Evolutionary conservation across 1,140 invertebrate species (phyloP), one percentile per base, ranked within the genome.

Genomic region (Choristoneura fumiferana): DNA sequence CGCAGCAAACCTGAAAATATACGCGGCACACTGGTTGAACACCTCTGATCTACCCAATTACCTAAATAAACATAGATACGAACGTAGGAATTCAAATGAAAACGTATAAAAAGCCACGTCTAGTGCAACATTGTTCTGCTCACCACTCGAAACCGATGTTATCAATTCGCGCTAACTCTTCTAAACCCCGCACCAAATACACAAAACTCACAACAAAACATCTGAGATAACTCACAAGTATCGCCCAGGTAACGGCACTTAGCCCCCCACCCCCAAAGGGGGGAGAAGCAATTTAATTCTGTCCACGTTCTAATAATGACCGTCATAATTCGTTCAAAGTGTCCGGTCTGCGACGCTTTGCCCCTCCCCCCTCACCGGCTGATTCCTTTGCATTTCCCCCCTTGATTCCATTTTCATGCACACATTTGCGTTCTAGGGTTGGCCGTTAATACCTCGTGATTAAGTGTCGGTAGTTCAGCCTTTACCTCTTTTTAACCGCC

Each of bases 271-370:
- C 12, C 12, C 13, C 8, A 8, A 4, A 53, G 43, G 9, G 59
- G 56, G 65, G 70, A 82, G 84, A 79, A 84, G 85, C 89, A 89
- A 90, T 90, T 89, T 90, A 89, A 90, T 90, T 90, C 87, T 88
- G 87, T 89, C 87, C 87, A 90, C 87, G 89, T 89, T 88, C 87
- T 90, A 89, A 90, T 90, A 90, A 90, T 90, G 87, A 89, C 89
- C 85, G 84, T 90, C 89, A 90, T 90, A 90, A 90, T 89, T 90
- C 87, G 89, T 90, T 90, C 87, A 89, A 90, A 90, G 87, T 90
- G 89, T 90, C 89, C 89, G 89, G 87, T 86, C 83, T 75, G 84
- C 84, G 84, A 84, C 80, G 78, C 76, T 84, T 80, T 68, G 69
- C 79, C 81, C 74, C 75, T 71, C 64, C 67, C 79, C 81, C 74